A percentile compares a stretch with the other conserved stretches of the same genome.
These are phyloP conservation scores for Orthochromis malagaraziensis DNA, from an alignment of 2,113 vertebrate genomes.

Conservation along the genomic window DNA sequence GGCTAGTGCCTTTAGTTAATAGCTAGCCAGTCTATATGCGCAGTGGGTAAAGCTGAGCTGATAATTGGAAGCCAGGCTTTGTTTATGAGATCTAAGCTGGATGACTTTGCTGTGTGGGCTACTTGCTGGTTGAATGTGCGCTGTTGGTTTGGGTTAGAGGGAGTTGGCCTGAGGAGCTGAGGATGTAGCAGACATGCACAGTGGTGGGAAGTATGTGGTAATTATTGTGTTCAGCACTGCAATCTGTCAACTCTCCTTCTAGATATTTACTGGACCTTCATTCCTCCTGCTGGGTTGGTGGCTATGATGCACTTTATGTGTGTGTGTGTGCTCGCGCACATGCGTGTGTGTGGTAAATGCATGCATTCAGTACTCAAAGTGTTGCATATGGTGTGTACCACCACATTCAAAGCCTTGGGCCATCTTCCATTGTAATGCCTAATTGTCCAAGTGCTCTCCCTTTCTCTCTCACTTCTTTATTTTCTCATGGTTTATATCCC, in stretches of 20 bases:
- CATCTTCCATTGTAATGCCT: slow-evolving; percentile 42
- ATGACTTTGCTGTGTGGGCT: slow-evolving; percentile 35
- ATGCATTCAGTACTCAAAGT: slow-evolving; percentile 11
- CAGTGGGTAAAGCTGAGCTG: slow-evolving; percentile 12
- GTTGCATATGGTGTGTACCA: slow-evolving; percentile 20
- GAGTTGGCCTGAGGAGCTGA: slow-evolving; percentile 43
- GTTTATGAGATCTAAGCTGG: slow-evolving; percentile 12
- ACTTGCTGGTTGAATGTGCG: slow-evolving; percentile 15
- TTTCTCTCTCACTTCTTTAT: background rate
- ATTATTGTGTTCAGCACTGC: slow-evolving; percentile 70
- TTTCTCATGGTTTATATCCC: slow-evolving; percentile 37
- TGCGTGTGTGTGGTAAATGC: background rate
- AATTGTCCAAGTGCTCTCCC: slow-evolving; percentile 14
- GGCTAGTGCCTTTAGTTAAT: slow-evolving; percentile 32
- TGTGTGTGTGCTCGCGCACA: background rate
- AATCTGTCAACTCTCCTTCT: slow-evolving; percentile 69
- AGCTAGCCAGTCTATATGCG: slow-evolving; percentile 9
- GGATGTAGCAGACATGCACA: slow-evolving; percentile 61
- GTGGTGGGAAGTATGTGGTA: slow-evolving; percentile 71
- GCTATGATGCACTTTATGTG: slow-evolving; percentile 42
- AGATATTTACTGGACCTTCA: slow-evolving; percentile 65
- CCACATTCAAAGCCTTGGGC: slow-evolving; percentile 29
- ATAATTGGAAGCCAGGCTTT: slow-evolving; percentile 1
- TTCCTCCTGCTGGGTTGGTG: slow-evolving; percentile 58
- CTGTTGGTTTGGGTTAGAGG: slow-evolving; percentile 34